Evolutionary conservation across 2,888 invertebrate species (phyloP).

Genomic region (Cryptocephalus primarius): DNA sequence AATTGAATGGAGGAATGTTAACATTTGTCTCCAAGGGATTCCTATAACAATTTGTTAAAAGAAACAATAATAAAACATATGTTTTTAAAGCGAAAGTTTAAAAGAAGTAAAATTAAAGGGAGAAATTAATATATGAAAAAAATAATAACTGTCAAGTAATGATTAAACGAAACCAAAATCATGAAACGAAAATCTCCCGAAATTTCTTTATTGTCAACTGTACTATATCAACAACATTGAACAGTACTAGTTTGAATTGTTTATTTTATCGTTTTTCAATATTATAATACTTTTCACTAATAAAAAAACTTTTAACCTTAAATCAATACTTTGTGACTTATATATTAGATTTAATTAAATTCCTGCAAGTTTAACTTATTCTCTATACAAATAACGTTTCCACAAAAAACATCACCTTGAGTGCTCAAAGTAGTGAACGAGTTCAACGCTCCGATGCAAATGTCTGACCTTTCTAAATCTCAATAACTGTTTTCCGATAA

Average conservation of each 20-base stretch:
- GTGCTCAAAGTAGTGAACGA: no score
- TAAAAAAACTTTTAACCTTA: constrained; percentile 38
- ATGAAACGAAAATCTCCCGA: constrained; percentile 31
- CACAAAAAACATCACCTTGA: constrained; percentile 24
- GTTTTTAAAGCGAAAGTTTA: no score
- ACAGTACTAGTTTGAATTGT: constrained; percentile 39
- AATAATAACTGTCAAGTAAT: no score
- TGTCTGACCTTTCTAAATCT: constrained; percentile 10
- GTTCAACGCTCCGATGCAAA: constrained; percentile 7
- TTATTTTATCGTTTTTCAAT: constrained; percentile 39
- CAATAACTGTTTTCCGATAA: no score
- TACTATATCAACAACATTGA: constrained; percentile 39
- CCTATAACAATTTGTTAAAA: no score
- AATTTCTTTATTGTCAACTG: constrained; percentile 41
- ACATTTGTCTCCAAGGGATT: no score
- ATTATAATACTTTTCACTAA: constrained; percentile 40
- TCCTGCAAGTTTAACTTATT: constrained; percentile 34
- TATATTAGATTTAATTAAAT: constrained; percentile 33
- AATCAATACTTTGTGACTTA: constrained; percentile 36
- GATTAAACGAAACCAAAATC: neutral
- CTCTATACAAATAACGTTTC: constrained; percentile 32
- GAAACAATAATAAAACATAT: no score
- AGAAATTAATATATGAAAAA: no score
- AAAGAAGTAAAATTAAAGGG: no score
- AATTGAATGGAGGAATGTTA: no score